Evolutionary conservation across 2,113 vertebrate species (phyloP).

Genomic region (Emydocephalus ijimae): DNA sequence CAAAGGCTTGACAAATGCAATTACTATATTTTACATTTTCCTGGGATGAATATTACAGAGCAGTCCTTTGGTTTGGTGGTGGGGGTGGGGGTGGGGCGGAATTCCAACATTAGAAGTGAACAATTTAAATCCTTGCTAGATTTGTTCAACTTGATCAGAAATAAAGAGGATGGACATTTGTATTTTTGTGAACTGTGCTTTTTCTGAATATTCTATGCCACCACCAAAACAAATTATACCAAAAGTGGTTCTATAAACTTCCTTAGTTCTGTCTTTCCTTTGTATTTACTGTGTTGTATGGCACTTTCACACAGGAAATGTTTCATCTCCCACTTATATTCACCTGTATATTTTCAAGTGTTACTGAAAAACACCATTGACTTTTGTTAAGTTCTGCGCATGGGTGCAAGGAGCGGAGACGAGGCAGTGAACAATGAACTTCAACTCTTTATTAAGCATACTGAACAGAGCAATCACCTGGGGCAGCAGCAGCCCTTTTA

Average conservation of each 20-base stretch:
- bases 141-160: background rate
- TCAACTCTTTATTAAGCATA: too few relatives aligned
- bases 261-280: background rate
- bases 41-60: constrained; percentile 42
- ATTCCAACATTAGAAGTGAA: background rate
- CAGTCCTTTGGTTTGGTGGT: background rate
- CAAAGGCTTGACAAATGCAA: constrained; percentile 67
- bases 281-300: background rate
- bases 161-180: background rate
- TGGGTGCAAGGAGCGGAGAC: too few relatives aligned
- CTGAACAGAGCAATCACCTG: too few relatives aligned
- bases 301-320: background rate
- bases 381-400: too few relatives aligned
- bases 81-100: too few relatives aligned
- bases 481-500: too few relatives aligned
- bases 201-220: background rate
- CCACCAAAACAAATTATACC: background rate
- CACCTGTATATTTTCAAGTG: background rate
- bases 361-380: background rate
- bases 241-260: background rate
- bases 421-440: too few relatives aligned
- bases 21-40: constrained; percentile 65
- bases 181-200: background rate
- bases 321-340: background rate
- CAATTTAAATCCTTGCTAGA: background rate